Evolutionary conservation across 2,888 invertebrate genomes (phyloP), one percentile per base, ranked within the genome.

Genomic region (Mesorhabditis spiculigera): DNA sequence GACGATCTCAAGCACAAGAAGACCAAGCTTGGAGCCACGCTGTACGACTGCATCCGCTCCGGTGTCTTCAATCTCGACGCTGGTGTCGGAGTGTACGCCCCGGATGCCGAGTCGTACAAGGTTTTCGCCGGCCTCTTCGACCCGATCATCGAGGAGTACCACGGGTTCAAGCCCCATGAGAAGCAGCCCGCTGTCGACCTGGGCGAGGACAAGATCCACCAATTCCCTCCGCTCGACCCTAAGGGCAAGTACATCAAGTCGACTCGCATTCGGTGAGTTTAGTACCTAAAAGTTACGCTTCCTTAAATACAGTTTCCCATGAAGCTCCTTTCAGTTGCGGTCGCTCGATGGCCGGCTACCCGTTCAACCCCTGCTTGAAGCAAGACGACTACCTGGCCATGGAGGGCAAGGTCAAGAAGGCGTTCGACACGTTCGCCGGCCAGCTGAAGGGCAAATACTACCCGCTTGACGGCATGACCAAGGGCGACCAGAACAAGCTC

Each of bases 51-150:
- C 86, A 93, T 95, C 87, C 94, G 94, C 88, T 95, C 95, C 83
- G 96, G 94, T 93, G 89, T 94, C 86, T 93, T 93, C 89, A 95
- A 96, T 88, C 91, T 92, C 87, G 95, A 96, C 89, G 94, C 94
- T 78, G 94, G 94, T 84, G 92, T 94, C 75, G 95, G 95, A 87
- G 93, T 96, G 89, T 96, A 95, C 87, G 96, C 96, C 72, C 95
- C 95, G 73, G 96, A 96, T 88, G 94, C 95, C 75, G 95, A 96
- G 88, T 88, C 95, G 69, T 96, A 96, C 90, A 91, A 91, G 82
- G 67, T 73, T 10, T 78, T 78, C 65, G 75, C 88, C 90, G 92
- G 75, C 69, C 90, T 96, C 79, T 95, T 96, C 88, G 93, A 95
- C 89, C 94, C 94, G 88, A 93, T 96, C 90, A 96, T 96, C 87